Conservation (phyloP, 2,888 invertebrate species). For the Disparrhopalites patrizii region DNA sequence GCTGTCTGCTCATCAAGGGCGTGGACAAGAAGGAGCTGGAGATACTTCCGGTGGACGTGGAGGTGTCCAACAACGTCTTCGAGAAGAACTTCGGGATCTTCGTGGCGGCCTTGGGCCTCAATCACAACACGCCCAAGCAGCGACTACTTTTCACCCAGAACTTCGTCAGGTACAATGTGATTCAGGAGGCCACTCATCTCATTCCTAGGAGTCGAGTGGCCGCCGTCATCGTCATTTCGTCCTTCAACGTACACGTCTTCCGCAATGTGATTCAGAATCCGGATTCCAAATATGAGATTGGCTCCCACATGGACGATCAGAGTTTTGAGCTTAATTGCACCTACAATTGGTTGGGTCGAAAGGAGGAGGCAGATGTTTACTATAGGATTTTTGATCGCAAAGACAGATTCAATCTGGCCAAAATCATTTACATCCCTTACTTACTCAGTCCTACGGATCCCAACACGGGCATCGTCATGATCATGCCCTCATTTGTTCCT, state of each 20-base stretch:
- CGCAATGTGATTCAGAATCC: constrained; percentile 90
- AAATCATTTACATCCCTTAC: constrained; percentile 85
- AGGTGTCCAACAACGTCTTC: constrained; percentile 83
- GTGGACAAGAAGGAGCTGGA: constrained; percentile 74
- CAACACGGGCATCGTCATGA: constrained; percentile 75
- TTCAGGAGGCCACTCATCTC: constrained; percentile 71
- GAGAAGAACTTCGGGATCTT: constrained; percentile 81
- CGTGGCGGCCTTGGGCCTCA: constrained; percentile 80
- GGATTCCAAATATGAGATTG: constrained; percentile 87
- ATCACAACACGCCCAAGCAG: constrained; percentile 80
- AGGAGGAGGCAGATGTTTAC: constrained; percentile 64
- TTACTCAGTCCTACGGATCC: constrained; percentile 85
- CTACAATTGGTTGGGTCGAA: constrained; percentile 85
- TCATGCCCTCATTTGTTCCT: constrained; percentile 71
- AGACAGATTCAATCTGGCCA: constrained; percentile 91
- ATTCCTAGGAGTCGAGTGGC: constrained; percentile 88
- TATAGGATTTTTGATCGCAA: constrained; percentile 61
- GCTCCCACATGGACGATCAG: constrained; percentile 90
- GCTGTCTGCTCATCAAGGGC: constrained; percentile 80
- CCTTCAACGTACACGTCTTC: constrained; percentile 77
- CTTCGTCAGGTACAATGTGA: constrained; percentile 76
- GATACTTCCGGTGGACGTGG: constrained; percentile 64
- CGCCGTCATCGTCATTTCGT: constrained; percentile 83
- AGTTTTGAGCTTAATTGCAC: constrained; percentile 90
- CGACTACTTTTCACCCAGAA: constrained; percentile 80